These are phyloP conservation scores for Grantiella picta DNA, from an alignment of 2,113 vertebrate species.

Conservation along the genomic window DNA sequence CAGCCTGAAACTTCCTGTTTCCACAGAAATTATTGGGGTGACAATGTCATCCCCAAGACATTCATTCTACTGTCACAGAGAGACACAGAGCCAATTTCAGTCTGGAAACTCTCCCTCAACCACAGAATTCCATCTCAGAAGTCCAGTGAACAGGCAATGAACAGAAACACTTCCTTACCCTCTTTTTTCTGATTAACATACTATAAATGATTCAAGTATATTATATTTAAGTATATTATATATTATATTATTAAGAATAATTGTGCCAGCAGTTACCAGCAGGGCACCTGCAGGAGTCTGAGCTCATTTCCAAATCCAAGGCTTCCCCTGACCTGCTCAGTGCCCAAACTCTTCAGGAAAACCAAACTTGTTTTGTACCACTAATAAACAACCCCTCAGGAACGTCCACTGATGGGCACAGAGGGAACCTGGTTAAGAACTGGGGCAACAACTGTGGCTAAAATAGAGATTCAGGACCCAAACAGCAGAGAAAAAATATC, in stretches of 20 bases:
- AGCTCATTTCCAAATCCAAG: background rate
- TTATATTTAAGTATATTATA: no score
- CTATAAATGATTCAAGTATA: background rate
- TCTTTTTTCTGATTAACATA: background rate
- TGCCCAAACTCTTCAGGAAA: background rate
- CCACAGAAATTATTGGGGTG: fast-evolving
- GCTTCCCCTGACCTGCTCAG: background rate
- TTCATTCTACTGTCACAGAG: fast-evolving
- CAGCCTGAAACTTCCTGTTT: background rate
- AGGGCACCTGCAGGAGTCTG: background rate
- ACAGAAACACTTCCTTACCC: background rate
- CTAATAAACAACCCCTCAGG: background rate
- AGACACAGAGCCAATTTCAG: background rate
- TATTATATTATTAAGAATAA: background rate
- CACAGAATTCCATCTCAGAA: background rate
- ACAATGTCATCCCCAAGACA: fast-evolving
- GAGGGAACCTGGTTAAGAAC: background rate
- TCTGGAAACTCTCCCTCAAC: background rate
- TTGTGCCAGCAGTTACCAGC: background rate
- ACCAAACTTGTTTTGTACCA: background rate
- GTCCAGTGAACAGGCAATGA: background rate
- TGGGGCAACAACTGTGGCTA: background rate
- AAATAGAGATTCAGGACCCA: background rate
- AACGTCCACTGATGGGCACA: background rate
- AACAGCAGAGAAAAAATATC: background rate